phyloP scores from a whole-genome alignment of 2,113 vertebrate genomes.

The Salvelinus alpinus region DNA sequence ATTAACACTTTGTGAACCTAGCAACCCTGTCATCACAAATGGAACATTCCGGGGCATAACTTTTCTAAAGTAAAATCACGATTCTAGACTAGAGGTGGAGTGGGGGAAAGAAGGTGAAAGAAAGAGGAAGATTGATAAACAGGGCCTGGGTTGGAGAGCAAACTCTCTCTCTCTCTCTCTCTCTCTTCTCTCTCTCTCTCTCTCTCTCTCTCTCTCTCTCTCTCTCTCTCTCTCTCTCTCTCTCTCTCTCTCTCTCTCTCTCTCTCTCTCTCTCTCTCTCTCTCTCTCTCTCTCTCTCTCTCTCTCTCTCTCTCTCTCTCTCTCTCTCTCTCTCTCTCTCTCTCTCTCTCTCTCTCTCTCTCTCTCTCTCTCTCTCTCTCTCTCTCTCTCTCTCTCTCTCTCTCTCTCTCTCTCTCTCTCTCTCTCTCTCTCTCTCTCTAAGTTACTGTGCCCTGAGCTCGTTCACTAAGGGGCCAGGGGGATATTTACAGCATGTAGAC shows the following conservation, averaged over 20 bases:
- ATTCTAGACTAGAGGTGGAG: not conserved
- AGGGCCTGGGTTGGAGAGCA: not conserved
- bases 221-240: not conserved
- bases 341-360: too few relatives aligned
- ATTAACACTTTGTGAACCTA: not conserved
- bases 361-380: too few relatives aligned
- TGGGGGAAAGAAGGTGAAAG: not conserved
- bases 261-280: not conserved
- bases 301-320: not conserved
- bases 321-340: too few relatives aligned
- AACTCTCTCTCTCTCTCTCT: not conserved
- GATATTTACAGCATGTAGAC: constrained; percentile 78
- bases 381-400: not conserved
- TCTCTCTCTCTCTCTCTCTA: not conserved
- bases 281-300: not conserved
- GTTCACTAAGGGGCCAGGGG: constrained; percentile 47
- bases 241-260: not conserved
- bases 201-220: too few relatives aligned
- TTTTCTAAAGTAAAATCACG: not conserved
- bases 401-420: not conserved
- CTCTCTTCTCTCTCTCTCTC: too few relatives aligned
- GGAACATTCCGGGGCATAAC: constrained; percentile 8
- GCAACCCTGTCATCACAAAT: not conserved
- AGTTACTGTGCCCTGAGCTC: constrained; percentile 25
- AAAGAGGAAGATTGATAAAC: too few relatives aligned